Base-by-base conservation (phyloP, 2,113 vertebrate genomes). In the Oxygymnocypris stewartii region DNA sequence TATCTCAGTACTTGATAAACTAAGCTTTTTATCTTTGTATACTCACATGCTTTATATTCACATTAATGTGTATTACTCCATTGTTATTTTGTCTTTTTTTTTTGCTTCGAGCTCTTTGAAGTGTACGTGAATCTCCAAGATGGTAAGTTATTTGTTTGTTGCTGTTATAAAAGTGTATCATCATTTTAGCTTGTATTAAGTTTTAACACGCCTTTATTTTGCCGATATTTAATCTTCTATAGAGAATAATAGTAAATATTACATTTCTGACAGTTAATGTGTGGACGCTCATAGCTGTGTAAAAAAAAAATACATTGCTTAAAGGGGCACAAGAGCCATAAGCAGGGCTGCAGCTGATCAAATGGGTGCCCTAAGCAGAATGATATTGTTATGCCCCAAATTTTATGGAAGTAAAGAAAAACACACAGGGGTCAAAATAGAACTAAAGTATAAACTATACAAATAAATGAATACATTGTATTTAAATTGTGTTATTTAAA, bases 111-210 rank as follows among this genome's bases (percentile, higher is more conserved):
- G 3, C 4, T 20, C 61, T 18, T 67, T 42, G 40, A 82, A 82
- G 25, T 54, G 2, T 47, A 2, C 40, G 23, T 11, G 11, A n/a
- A 71, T 54, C 44, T n/a, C 63, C 71, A 35, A 71, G 44, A 82
- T 82, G 81, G 81, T 82, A 51, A 82, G 81, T 82, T 42, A 59
- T 61, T 20, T 42, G 2, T 61, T 59, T 42, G 40, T 20, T 57
- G 28, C 44, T 61, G 4, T 23, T 18, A 25, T 59, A 47, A 47
- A 77, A 16, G 20, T 81, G 6, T 79, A 7, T 13, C 4, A 6
- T 12, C 4, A 57, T 37, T 37, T 23, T 40, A 79, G 10, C 6
- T 7, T 6, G 11, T 3, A 61, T 40, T 61, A 40, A 2, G 4
- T 18, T 47, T 59, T 4, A 57, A 23, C 6, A 75, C 31, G 8